Conservation (phyloP, 2,797 vertebrate species). For the Eurystomus glaucurus region DNA sequence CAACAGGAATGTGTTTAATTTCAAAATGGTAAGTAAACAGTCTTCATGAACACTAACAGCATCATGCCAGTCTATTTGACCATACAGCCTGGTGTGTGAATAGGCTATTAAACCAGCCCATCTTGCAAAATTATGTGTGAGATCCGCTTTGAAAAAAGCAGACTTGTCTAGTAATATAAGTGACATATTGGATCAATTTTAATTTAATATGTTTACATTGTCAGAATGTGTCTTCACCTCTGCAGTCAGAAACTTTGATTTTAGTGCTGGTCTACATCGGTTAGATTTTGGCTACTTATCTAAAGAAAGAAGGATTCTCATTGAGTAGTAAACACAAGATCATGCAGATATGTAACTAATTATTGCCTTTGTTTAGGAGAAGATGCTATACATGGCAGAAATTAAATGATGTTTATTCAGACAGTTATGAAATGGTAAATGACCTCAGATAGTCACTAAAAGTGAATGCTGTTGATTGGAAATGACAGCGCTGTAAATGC, state of each 20-base stretch:
- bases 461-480: neutral
- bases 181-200: neutral
- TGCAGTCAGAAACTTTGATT: constrained; percentile 4
- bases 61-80: neutral
- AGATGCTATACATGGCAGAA: neutral
- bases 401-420: neutral
- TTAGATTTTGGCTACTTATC: neutral
- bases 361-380: neutral
- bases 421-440: neutral
- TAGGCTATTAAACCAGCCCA: accelerated
- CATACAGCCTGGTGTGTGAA: neutral
- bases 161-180: neutral
- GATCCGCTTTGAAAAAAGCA: neutral
- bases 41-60: neutral
- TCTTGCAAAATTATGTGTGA: neutral
- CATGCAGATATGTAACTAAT: neutral
- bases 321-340: neutral
- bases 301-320: neutral
- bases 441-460: neutral
- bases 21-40: neutral
- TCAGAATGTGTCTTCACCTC: neutral
- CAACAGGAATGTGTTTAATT: neutral
- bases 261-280: neutral
- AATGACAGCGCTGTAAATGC: neutral
- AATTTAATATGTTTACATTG: neutral